A percentile compares a stretch with the other conserved stretches of the same genome.
Conservation (phyloP, 2,113 vertebrate genomes). For the Siphamia tubifer region DNA sequence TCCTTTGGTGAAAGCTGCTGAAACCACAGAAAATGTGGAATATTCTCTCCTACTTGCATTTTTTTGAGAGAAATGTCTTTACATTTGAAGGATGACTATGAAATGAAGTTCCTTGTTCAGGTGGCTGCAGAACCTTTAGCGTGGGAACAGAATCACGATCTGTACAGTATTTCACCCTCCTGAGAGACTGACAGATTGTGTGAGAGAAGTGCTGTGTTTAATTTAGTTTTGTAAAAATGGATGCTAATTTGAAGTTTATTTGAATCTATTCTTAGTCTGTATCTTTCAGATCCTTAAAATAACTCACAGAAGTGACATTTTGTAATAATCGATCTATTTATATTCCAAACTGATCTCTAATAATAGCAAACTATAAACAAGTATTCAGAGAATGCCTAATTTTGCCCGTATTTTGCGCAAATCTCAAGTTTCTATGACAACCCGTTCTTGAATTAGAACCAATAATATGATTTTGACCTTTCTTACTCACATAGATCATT, state of each 20-base stretch:
- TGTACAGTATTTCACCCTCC: background rate
- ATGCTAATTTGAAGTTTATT: background rate
- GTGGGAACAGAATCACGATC: slow-evolving; percentile 2
- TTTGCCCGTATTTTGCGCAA: no score
- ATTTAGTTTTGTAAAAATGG: background rate
- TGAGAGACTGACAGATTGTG: background rate
- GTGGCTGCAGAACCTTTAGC: background rate
- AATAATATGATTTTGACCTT: no score
- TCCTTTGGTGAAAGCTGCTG: background rate
- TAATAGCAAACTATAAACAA: no score
- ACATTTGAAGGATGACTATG: background rate
- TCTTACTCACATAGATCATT: no score
- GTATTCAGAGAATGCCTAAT: no score
- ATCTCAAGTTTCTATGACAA: no score
- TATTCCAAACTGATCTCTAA: background rate
- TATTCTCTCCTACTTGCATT: background rate
- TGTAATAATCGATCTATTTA: background rate
- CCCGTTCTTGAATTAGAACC: no score
- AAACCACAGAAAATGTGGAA: background rate
- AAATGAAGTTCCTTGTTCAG: background rate
- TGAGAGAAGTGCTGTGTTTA: background rate
- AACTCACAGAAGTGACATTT: background rate
- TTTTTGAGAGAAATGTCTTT: background rate
- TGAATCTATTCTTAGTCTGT: background rate
- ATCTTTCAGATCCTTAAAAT: background rate